A percentile compares a stretch with the other conserved stretches of the same genome.
These are phyloP conservation scores for Anadara kagoshimensis DNA, from an alignment of 1,140 invertebrate genomes.

Conservation along the genomic window DNA sequence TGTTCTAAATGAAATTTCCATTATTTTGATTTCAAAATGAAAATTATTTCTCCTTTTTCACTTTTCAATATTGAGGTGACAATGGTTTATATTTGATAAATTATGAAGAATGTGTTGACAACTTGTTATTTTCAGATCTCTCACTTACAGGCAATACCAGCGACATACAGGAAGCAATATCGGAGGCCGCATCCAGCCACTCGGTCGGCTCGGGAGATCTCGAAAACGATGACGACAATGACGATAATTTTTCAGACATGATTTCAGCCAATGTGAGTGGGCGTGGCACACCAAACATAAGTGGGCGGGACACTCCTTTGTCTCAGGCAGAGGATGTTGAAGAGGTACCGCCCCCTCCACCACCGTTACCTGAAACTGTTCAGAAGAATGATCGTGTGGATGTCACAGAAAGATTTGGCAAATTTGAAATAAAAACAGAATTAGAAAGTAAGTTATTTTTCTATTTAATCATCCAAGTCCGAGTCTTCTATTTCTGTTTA, in stretches of 20 bases:
- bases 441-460: no score
- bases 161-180: slow-evolving; percentile 95
- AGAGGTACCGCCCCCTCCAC: slow-evolving; percentile 74
- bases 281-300: slow-evolving; percentile 87
- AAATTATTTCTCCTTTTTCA: no score
- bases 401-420: slow-evolving; percentile 99
- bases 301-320: slow-evolving; percentile 92
- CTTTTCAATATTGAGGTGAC: no score
- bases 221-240: slow-evolving; percentile 86
- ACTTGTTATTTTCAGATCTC: slow-evolving; percentile 18
- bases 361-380: slow-evolving; percentile 76
- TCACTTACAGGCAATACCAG: slow-evolving; percentile 84
- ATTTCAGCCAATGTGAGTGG: slow-evolving; percentile 92
- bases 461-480: no score
- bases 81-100: no score
- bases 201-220: slow-evolving; percentile 88
- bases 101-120: no score
- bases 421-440: slow-evolving; percentile 81
- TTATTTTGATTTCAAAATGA: no score
- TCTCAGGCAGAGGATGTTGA: slow-evolving; percentile 77
- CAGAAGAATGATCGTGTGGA: slow-evolving; percentile 83
- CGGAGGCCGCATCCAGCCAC: slow-evolving; percentile 94
- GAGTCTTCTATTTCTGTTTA: no score
- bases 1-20: no score
- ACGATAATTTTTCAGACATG: slow-evolving; percentile 93